A percentile compares a stretch with the other conserved stretches of the same genome.
phyloP scores from a whole-genome alignment of 2,797 vertebrate species.

The Sparidentex hasta region DNA sequence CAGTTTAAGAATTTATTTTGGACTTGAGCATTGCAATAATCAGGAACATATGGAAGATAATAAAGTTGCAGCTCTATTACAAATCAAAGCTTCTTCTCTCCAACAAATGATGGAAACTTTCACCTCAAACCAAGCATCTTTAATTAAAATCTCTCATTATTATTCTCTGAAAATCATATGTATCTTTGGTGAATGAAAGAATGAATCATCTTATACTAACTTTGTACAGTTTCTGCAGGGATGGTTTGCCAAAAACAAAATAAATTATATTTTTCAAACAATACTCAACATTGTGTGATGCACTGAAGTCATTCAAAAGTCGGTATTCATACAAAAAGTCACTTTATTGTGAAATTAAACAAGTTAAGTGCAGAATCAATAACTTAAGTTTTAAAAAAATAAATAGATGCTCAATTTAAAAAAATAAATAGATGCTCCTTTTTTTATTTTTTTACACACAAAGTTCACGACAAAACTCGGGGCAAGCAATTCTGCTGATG shows the following conservation, averaged over 20 bases:
- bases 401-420: slow-evolving; percentile 36
- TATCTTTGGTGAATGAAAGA: slow-evolving; percentile 10
- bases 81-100: slow-evolving; percentile 58
- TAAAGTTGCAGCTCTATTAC: background rate
- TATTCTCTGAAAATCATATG: slow-evolving; percentile 8
- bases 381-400: slow-evolving; percentile 33
- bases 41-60: too few species aligned
- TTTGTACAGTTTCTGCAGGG: slow-evolving; percentile 83
- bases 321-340: slow-evolving; percentile 39
- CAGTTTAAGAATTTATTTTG: too few species aligned
- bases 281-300: slow-evolving; percentile 17
- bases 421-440: slow-evolving; percentile 47
- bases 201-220: slow-evolving; percentile 70
- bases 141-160: slow-evolving; percentile 34
- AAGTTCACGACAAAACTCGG: background rate
- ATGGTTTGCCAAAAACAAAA: slow-evolving; percentile 71
- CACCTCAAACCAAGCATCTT: slow-evolving; percentile 32
- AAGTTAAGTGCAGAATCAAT: slow-evolving; percentile 15
- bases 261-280: slow-evolving; percentile 87
- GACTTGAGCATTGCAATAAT: too few species aligned
- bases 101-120: slow-evolving; percentile 27
- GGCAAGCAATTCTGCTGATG: too few species aligned
- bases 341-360: slow-evolving; percentile 62
- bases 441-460: background rate
- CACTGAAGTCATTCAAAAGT: slow-evolving; percentile 8